Evolutionary conservation across 1,140 invertebrate genomes (phyloP).

Genomic region (Eupristina koningsbergeri): DNA sequence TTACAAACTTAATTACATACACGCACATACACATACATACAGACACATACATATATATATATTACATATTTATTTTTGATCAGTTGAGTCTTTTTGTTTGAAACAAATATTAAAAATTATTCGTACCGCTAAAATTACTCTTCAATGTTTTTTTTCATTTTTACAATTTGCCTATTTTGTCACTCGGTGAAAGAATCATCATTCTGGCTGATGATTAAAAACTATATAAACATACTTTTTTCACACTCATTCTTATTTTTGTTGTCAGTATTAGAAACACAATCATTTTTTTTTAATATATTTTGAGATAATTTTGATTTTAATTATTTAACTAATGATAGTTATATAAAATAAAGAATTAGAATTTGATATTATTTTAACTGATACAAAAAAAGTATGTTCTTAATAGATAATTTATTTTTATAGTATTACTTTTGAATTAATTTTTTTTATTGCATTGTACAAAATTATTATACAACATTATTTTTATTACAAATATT

Average conservation of each 20-base stretch:
- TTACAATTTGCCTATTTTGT: conserved; percentile 3
- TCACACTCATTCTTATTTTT: not conserved
- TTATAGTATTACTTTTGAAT: not conserved
- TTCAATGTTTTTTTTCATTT: not conserved
- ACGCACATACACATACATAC: not conserved
- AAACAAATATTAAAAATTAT: conserved; percentile 37
- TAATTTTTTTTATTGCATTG: too few species aligned
- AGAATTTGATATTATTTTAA: not conserved
- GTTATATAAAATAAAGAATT: not conserved
- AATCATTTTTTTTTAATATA: not conserved
- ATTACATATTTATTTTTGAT: not conserved
- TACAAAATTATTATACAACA: conserved; percentile 2
- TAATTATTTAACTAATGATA: conserved; percentile 10
- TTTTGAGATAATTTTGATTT: conserved; percentile 29
- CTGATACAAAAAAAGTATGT: not conserved
- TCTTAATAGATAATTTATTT: not conserved
- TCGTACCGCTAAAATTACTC: conserved; percentile 25
- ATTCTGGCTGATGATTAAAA: conserved; percentile 24
- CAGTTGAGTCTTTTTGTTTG: not conserved
- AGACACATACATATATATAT: not conserved
- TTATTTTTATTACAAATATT: not conserved
- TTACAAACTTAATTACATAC: conserved; percentile 41
- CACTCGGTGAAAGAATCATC: conserved; percentile 14
- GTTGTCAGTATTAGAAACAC: not conserved
- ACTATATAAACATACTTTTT: conserved; percentile 46